Evolutionary conservation across 2,888 invertebrate genomes (phyloP), one percentile per base, ranked within the genome.

Genomic region (Balanococcus diminutus): DNA sequence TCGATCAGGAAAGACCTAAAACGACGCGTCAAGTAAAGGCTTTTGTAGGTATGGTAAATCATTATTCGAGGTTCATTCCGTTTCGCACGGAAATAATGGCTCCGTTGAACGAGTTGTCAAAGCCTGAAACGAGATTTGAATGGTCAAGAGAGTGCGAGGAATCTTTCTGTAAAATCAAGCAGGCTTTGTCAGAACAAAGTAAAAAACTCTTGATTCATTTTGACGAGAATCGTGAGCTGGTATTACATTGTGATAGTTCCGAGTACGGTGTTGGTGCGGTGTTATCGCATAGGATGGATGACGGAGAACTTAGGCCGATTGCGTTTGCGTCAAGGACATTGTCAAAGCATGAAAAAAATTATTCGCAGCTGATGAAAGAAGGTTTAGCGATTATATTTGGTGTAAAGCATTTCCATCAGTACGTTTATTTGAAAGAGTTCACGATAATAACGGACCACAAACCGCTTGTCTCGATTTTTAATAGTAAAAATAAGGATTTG

Each of bases 161-260:
- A n/a, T n/a, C n/a, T n/a, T n/a, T n/a, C n/a, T n/a, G n/a, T n/a
- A n/a, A n/a, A n/a, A n/a, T n/a, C n/a, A n/a, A n/a, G n/a, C n/a
- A n/a, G n/a, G n/a, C n/a, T n/a, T n/a, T n/a, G n/a, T n/a, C n/a
- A n/a, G n/a, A n/a, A 56, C 9, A 19, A 25, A 56, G 75, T 86
- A 87, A 88, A n/a, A 39, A 67, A 61, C 86, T 88, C 11, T 61
- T 89, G 0, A 82, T 87, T 8, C 87, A 87, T 19, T 88, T 87
- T 82, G 32, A 39, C 14, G 16, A 42, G 4, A 25, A 84, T 36
- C 16, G 87, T 39, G 87, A 88, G 75, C 25, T 88, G 22, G 51
- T 85, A 11, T 22, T 87, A n/a, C 32, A 84, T 19, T 84, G 84
- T 32, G 88, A 88, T 75, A 88, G 87, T 22, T 87, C 87, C 31